A percentile compares a stretch with the other conserved stretches of the same genome.
phyloP scores from a whole-genome alignment of 2,888 invertebrate species.

The Pyrrhosoma nymphula region DNA sequence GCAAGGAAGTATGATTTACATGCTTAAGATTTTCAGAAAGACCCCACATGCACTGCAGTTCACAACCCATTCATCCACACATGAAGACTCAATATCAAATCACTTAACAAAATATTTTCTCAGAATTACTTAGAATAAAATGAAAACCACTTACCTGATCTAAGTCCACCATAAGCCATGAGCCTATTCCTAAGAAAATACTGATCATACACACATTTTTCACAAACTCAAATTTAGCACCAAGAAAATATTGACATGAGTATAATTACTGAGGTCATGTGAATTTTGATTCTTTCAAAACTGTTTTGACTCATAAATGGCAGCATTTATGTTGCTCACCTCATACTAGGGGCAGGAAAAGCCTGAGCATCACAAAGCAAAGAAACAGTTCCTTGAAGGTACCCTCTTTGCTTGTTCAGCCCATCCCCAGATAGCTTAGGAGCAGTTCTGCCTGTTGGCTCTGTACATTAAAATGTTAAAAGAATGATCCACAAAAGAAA shows the following conservation, averaged over 20 bases:
- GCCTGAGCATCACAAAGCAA: constrained; percentile 81
- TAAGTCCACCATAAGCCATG: neutral
- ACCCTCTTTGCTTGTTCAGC: constrained; percentile 75
- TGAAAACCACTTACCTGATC: neutral
- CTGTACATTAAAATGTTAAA: constrained; percentile 73
- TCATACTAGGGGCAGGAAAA: constrained; percentile 81
- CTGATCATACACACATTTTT: neutral
- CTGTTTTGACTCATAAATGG: neutral
- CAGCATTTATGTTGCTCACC: constrained; percentile 76
- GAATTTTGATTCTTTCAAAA: constrained; percentile 17
- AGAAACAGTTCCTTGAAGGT: constrained; percentile 73
- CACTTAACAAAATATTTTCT: neutral
- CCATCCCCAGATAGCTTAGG: constrained; percentile 78
- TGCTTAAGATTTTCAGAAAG: constrained; percentile 20
- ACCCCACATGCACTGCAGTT: neutral
- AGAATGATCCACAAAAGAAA: constrained; percentile 23
- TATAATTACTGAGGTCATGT: constrained; percentile 30
- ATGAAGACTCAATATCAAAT: neutral
- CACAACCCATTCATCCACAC: neutral
- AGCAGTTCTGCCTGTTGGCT: constrained; percentile 77
- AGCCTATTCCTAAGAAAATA: neutral
- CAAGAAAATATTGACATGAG: neutral
- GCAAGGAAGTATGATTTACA: constrained; percentile 41
- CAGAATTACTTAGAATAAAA: neutral
- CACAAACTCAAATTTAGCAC: neutral